Evolutionary conservation across 2,888 invertebrate genomes (phyloP).

Genomic region (Bombylius discolor): DNA sequence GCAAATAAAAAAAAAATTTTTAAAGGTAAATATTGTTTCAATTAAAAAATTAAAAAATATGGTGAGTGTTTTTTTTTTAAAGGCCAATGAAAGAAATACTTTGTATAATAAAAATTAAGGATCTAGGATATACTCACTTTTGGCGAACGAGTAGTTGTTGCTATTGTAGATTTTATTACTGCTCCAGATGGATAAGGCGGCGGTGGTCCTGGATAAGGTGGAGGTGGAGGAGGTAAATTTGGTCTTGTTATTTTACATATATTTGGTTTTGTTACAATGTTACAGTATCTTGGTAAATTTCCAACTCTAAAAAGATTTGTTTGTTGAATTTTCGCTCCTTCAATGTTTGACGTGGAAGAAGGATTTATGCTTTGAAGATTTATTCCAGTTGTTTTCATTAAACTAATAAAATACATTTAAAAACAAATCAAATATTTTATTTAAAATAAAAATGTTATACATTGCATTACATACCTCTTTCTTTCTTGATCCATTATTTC

Average conservation of each 20-base stretch:
- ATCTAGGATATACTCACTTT: neutral
- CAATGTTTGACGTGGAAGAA: neutral
- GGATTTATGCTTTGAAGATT: neutral
- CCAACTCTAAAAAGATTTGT: neutral
- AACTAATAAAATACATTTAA: neutral
- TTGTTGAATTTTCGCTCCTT: neutral
- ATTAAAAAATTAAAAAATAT: no score
- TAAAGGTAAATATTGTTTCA: no score
- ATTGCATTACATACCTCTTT: neutral
- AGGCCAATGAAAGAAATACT: no score
- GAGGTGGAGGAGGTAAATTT: constrained; percentile 50
- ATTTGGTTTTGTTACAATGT: constrained; percentile 5
- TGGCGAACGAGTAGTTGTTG: neutral
- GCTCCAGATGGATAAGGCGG: constrained; percentile 46
- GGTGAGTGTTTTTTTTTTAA: no score
- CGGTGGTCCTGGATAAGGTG: constrained; percentile 57
- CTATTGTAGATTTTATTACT: neutral
- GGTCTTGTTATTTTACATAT: constrained; percentile 8
- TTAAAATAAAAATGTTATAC: no score
- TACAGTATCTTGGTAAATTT: constrained; percentile 7
- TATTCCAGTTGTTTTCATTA: neutral
- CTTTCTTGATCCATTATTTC: neutral
- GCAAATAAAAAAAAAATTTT: neutral
- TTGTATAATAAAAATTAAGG: no score
- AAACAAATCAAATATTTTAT: neutral